Evolutionary conservation across 2,797 vertebrate genomes (phyloP).

Genomic region (Paguma larvata): DNA sequence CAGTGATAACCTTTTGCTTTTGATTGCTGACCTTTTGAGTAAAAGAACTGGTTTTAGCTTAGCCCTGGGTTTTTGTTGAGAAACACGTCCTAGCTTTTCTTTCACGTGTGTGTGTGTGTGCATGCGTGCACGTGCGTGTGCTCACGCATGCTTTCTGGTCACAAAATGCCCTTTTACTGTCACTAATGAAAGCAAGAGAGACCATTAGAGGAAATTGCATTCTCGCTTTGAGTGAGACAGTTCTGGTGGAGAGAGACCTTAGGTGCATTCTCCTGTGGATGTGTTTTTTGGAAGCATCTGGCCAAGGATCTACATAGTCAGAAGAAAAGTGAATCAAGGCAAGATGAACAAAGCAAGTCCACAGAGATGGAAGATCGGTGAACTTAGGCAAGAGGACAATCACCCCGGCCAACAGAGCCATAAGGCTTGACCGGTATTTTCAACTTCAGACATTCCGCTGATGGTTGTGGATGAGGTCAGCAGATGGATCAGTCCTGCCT

Average conservation of each 20-base stretch:
- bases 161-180: not conserved
- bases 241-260: not conserved
- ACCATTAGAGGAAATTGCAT: not conserved
- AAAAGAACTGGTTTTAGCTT: not conserved
- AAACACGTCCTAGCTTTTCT: not conserved
- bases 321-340: not conserved
- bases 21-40: not conserved
- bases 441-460: not conserved
- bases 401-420: not conserved
- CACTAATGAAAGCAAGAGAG: not conserved
- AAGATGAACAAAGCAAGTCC: not conserved
- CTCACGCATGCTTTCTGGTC: not conserved
- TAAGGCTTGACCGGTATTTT: not conserved
- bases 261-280: not conserved
- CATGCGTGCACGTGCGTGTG: not conserved
- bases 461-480: not conserved
- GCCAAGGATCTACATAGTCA: not conserved
- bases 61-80: not conserved
- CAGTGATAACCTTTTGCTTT: not conserved
- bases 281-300: not conserved
- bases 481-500: accelerated
- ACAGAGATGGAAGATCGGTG: not conserved
- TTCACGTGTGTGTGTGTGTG: not conserved
- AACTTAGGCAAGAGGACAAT: not conserved
- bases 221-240: not conserved